phyloP scores from a whole-genome alignment of 2,113 vertebrate genomes.

The Pycnonotus jocosus region DNA sequence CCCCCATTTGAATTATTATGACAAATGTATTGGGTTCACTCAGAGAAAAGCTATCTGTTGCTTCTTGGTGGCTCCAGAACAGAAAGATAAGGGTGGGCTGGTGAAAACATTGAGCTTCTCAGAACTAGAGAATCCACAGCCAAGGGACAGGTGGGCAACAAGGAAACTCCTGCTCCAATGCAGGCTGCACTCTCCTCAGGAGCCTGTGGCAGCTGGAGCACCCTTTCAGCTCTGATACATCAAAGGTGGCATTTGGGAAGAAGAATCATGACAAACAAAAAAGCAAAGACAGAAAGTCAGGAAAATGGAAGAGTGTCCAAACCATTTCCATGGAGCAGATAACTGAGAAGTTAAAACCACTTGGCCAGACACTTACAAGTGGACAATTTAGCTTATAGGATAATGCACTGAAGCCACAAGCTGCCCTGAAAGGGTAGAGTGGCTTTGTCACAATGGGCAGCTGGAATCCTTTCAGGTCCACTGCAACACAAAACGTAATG shows the following conservation, averaged over 20 bases:
- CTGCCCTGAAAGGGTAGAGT: neutral
- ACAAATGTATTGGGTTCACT: neutral
- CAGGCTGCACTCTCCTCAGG: neutral
- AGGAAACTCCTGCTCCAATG: neutral
- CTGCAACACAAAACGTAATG: neutral
- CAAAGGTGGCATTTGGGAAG: neutral
- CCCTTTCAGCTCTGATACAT: neutral
- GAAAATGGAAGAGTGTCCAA: neutral
- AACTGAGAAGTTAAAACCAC: neutral
- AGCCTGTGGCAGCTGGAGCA: neutral
- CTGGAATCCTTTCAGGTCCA: neutral
- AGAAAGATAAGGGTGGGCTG: neutral
- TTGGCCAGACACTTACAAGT: neutral
- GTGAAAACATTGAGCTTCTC: neutral
- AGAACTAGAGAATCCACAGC: neutral
- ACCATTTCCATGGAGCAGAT: neutral
- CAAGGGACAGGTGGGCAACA: fast-evolving
- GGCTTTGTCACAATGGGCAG: neutral
- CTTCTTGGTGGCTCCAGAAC: neutral
- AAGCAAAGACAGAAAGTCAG: neutral
- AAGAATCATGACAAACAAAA: neutral
- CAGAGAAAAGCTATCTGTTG: neutral
- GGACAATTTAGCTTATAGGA: neutral
- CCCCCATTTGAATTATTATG: neutral
- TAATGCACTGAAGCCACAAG: neutral